Base-by-base conservation (phyloP, 2,113 vertebrate species). In the Dryoscopus gambensis region DNA sequence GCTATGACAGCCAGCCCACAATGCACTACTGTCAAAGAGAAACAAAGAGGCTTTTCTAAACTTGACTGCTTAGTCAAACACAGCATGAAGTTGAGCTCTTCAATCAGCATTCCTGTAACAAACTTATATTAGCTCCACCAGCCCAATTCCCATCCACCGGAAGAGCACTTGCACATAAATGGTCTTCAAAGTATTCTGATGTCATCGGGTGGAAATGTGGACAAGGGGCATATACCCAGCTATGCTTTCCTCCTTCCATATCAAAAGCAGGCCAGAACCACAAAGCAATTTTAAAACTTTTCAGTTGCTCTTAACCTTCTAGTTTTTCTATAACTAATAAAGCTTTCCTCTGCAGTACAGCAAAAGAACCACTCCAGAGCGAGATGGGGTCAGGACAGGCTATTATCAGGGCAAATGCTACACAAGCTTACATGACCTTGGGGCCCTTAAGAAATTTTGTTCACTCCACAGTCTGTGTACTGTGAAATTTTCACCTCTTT, bases 81-180 rank as follows among this genome's bases (percentile, higher is more conserved):
- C 0, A 57, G 30, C 39, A 42, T 2, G 0, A 53, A 74, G 13
- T 0, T 37, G 19, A 42, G 50, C 69, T 53, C n/a, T 57, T 79
- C 47, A 40, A 24, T 20, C 23, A 62, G 22, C 46, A 46, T 37
- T 92, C 39, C 56, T 63, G 10, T 24, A 56, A 80, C 46, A 87
- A 71, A 59, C 20, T 22, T 24, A 27, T 3, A 77, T 30, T 8
- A 30, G 28, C 47, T 62, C 46, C 7, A 62, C 5, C 21, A 70
- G 21, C 9, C 44, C n/a, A 44, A 3, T 35, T 70, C 60, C 50
- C 22, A 82, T 33, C 7, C 79, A 70, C 49, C 28, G 33, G 23
- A 59, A 80, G 12, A 80, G 37, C 40, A 82, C 28, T 30, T 74
- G 28, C 25, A 88, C 6, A 63, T 39, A 49, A 59, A 57, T 11